phyloP scores from a whole-genome alignment of 2,113 vertebrate species.

The Myocastor coypus region DNA sequence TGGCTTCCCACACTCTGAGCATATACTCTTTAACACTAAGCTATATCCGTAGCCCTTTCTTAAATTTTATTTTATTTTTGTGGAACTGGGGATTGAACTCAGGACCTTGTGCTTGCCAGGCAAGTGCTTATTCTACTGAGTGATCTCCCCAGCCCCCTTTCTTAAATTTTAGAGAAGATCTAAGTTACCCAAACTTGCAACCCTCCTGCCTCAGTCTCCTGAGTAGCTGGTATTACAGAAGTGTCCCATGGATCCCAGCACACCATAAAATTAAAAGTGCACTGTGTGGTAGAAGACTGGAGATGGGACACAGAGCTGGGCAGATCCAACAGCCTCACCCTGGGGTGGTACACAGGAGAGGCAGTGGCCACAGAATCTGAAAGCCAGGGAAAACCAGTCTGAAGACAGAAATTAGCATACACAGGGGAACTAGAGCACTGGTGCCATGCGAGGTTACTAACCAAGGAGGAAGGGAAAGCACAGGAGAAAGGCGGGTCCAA shows the following conservation, averaged over 20 bases:
- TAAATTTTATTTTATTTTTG: background rate
- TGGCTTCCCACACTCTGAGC: background rate
- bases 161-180: background rate
- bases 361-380: background rate
- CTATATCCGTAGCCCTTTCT: background rate
- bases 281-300: background rate
- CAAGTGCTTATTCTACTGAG: background rate
- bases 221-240: background rate
- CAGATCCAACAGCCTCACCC: background rate
- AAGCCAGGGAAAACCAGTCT: background rate
- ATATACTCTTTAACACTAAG: background rate
- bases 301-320: background rate
- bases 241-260: background rate
- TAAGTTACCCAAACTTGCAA: background rate
- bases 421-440: background rate
- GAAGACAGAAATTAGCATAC: background rate
- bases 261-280: background rate
- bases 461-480: background rate
- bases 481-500: background rate
- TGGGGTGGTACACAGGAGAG: background rate
- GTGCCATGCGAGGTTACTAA: background rate
- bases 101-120: too few species aligned
- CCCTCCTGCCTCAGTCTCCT: background rate
- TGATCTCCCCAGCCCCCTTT: background rate
- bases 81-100: too few species aligned